These are phyloP conservation scores for Gorsachius magnificus DNA, from an alignment of 2,797 vertebrate species.

Conservation along the genomic window DNA sequence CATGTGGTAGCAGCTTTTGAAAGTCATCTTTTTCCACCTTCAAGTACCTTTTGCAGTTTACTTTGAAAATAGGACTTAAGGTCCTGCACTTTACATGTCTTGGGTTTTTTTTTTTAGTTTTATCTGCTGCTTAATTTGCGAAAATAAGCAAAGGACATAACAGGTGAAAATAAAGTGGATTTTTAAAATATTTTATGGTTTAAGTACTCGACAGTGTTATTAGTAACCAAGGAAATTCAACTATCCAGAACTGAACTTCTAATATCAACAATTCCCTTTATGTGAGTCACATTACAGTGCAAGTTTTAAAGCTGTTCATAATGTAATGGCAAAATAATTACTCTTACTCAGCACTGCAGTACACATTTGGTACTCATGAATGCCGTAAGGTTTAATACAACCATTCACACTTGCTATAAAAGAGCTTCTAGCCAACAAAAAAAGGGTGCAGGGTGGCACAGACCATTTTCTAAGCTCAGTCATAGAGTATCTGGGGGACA, in stretches of 20 bases:
- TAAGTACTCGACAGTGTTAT: not conserved
- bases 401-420: not conserved
- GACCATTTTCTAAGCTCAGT: not conserved
- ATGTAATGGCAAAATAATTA: constrained; percentile 12
- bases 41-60: not conserved
- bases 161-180: not conserved
- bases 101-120: not conserved
- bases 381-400: not conserved
- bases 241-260: not conserved
- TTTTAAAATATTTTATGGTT: not conserved
- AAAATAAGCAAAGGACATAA: not conserved
- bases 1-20: not conserved
- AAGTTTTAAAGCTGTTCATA: constrained; percentile 1
- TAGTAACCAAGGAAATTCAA: not conserved
- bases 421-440: not conserved
- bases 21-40: not conserved
- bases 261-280: constrained; percentile 11
- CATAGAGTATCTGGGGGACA: not conserved
- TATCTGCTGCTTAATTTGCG: not conserved
- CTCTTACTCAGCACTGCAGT: not conserved
- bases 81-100: not conserved
- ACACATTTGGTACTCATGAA: not conserved
- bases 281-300: not conserved
- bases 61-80: not conserved
- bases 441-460: not conserved